Evolutionary conservation across 2,888 invertebrate species (phyloP), one percentile per base, ranked within the genome.

Genomic region (Epinotia demarniana): DNA sequence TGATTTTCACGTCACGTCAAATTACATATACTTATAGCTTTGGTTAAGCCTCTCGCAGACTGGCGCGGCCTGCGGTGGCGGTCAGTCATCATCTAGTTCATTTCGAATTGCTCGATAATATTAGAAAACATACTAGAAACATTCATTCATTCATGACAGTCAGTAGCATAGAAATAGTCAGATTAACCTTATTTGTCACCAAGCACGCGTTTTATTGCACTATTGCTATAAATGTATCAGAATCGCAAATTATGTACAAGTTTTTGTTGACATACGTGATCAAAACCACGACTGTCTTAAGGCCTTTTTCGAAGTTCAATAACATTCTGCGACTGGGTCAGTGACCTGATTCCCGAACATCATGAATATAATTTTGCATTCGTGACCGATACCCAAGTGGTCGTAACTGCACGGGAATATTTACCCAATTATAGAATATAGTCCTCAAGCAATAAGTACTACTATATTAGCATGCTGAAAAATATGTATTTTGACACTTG

Each of bases 191-290:
- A 58, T 58, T 68, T 23, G 68, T 9, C 39, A 33, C 16, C 16
- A 39, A 18, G 13, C 39, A 39, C 13, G 67, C 19, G 39, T 57
- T 67, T 57, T 67, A 67, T 39, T 67, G 33, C 49, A 13, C 13
- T 39, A n/a, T 39, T 53, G 6, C 39, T 46, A 9, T 46, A 58
- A 68, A 68, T 68, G 16, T n/a, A 68, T 57, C 16, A 9, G 2
- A 68, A 58, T 4, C 39, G n/a, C 43, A 43, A 23, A 13, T 9
- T 6, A 33, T 8, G 33, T 19, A 39, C 12, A 12, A 11, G 18
- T 66, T 39, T 49, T 58, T 27, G 49, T 53, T 60, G 8, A 61
- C n/a, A 39, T 57, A 74, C 57, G 73, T 74, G 63, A 69, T 49
- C 19, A 33, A 63, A 62, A n/a, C 18, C 69, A 69, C 63, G 74